Base-by-base conservation (phyloP, 2,888 invertebrate species). In the Ptychoptera contaminata region DNA sequence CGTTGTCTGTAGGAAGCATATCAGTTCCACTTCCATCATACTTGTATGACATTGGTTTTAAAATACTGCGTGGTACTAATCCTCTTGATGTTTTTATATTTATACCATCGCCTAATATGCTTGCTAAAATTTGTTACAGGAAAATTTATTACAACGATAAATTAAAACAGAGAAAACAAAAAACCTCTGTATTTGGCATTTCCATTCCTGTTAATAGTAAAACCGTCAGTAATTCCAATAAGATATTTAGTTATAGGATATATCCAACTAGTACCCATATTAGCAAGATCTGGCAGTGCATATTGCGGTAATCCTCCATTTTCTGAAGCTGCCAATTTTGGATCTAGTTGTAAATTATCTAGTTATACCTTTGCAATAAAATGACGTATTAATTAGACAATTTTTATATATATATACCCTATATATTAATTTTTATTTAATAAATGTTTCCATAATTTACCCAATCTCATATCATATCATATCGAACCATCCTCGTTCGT, bases 401-500 rank as follows among this genome's bases (percentile, higher is more conserved):
- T 37, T n/a, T 14, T 32, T 4, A 14, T 15, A 8, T 5, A 8
- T 30, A 12, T 38, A 11, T 3, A 38, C 11, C 11, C 4, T 16
- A 7, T 4, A 7, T 7, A 12, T 3, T 4, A 14, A 40, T 8
- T 40, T 16, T 11, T 10, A 40, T 16, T 23, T 23, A 7, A 23
- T 5, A 23, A n/a, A n/a, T n/a, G n/a, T n/a, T n/a, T n/a, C n/a
- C n/a, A 3, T 23, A 23, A 23, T 15, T 35, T 37, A 47, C 42
- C 73, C 46, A 73, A 54, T 38, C 73, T 65, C 73, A 88, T 76
- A 60, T 87, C n/a, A n/a, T n/a, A n/a, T n/a, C n/a, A n/a, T 82
- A 3, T 87, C 87, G 55, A 82, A 84, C 87, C 88, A 88, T 41
- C 94, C 94, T 30, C 84, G 74, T 64, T 94, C 93, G 48, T 86